phyloP scores from a whole-genome alignment of 2,113 vertebrate species.

The Protomyctophum bolini region DNA sequence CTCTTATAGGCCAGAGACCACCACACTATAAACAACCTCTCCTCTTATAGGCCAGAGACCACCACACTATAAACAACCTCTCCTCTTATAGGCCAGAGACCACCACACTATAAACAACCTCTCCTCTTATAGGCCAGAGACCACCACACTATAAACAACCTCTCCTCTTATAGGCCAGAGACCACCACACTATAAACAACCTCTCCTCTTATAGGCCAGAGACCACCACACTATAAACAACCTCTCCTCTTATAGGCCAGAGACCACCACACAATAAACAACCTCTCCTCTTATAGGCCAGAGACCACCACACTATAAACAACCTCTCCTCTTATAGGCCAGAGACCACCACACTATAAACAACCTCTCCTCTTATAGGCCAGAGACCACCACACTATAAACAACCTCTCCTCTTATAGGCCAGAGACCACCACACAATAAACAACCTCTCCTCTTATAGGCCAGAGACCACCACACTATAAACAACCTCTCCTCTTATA shows the following conservation, averaged over 20 bases:
- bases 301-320: too few species aligned
- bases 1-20: constrained; percentile 23
- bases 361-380: neutral
- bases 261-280: constrained; percentile 33
- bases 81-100: too few species aligned
- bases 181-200: too few species aligned
- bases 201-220: too few species aligned
- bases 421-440: too few species aligned
- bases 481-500: neutral
- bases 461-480: too few species aligned
- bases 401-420: neutral
- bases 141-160: constrained; percentile 36
- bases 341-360: too few species aligned
- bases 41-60: constrained; percentile 2
- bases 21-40: constrained; percentile 26
- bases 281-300: neutral
- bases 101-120: too few species aligned
- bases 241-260: constrained; percentile 1
- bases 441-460: too few species aligned
- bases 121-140: constrained; percentile 9
- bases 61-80: too few species aligned
- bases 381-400: constrained; percentile 32
- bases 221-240: too few species aligned
- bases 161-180: neutral
- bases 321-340: too few species aligned